Conservation (phyloP, 1,140 invertebrate species). For the Drosophila elegans region DNA sequence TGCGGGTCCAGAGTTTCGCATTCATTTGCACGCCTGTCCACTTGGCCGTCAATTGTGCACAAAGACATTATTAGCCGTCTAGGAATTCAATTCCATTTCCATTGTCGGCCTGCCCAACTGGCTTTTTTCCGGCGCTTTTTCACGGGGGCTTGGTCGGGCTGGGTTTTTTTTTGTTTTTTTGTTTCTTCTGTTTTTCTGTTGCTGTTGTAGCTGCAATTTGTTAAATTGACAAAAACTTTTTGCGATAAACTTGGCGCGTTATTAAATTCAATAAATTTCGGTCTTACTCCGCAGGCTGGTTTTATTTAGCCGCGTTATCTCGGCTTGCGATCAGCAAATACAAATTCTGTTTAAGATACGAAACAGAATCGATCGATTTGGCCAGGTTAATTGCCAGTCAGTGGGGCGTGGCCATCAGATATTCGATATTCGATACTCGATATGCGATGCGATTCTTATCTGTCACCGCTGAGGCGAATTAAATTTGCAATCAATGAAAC, state of each 20-base stretch:
- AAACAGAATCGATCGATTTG: conserved; percentile 54
- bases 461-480: conserved; percentile 49
- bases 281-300: conserved; percentile 2
- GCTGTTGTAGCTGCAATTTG: conserved; percentile 68
- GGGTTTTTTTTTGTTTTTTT: background rate
- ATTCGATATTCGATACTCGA: conserved; percentile 4
- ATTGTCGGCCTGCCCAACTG: conserved; percentile 58
- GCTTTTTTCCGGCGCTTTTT: conserved; percentile 31
- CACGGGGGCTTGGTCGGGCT: conserved; percentile 41
- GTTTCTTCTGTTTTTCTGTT: conserved; percentile 24
- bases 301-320: conserved; percentile 21
- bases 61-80: conserved; percentile 82
- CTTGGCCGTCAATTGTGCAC: conserved; percentile 80
- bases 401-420: conserved; percentile 37
- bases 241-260: conserved; percentile 81
- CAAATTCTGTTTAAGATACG: conserved; percentile 81
- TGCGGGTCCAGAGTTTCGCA: conserved; percentile 29
- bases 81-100: conserved; percentile 82
- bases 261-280: conserved; percentile 83
- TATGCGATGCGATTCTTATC: conserved; percentile 47
- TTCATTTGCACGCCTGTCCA: conserved; percentile 75
- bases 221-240: conserved; percentile 82
- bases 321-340: conserved; percentile 71
- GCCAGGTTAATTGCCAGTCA: conserved; percentile 42
- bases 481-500: conserved; percentile 70